Evolutionary conservation across 2,113 vertebrate species (phyloP).

Genomic region (Apteryx mantelli): DNA sequence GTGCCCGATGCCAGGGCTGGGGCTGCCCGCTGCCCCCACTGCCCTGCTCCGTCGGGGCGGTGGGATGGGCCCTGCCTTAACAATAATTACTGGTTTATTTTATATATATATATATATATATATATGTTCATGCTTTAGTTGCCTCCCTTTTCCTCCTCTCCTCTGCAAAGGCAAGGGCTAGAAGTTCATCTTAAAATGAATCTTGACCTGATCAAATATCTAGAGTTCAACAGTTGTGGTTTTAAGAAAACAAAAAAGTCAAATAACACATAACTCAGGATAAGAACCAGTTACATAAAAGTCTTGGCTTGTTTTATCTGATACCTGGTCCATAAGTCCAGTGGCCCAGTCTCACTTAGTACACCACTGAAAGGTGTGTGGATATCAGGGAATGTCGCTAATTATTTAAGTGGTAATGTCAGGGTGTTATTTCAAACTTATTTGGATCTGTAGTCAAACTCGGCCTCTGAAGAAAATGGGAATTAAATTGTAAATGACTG

Average conservation of each 20-base stretch:
- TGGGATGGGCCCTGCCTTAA: background rate
- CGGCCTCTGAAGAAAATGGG: background rate
- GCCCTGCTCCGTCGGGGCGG: background rate
- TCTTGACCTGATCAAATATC: background rate
- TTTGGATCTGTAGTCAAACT: background rate
- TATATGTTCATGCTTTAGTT: background rate
- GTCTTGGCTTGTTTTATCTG: background rate
- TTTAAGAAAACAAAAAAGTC: background rate
- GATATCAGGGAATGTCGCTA: background rate
- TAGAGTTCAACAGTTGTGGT: background rate
- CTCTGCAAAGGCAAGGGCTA: background rate
- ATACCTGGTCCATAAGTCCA: background rate
- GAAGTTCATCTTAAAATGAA: background rate
- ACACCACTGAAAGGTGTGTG: background rate
- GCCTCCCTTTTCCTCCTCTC: background rate
- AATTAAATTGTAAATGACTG: background rate
- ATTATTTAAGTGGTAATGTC: background rate
- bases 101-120: no score
- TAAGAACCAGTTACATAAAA: rapidly evolving
- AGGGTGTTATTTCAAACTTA: background rate
- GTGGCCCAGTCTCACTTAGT: background rate
- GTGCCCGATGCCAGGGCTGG: rapidly evolving
- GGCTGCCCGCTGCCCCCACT: background rate
- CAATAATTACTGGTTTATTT: background rate
- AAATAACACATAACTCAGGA: background rate